Base-by-base conservation (phyloP, 2,888 invertebrate species). In the Belgica antarctica region DNA sequence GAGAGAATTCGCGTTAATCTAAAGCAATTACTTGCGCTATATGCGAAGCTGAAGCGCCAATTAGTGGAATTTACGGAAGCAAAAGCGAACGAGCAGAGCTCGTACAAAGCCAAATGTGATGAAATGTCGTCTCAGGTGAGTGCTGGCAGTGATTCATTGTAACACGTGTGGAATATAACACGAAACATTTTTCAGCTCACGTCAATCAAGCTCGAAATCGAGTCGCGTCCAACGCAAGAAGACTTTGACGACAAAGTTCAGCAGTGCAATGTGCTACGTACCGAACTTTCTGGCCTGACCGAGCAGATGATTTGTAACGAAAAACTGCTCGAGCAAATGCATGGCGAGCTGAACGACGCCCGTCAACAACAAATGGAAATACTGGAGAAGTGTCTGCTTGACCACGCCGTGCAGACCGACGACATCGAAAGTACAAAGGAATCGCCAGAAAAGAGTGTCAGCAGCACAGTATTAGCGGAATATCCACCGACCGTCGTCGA, bases 51-150 rank as follows among this genome's bases (percentile, higher is more conserved):
- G 5, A 70, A 59, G 25, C 59, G 61, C 25, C 70, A 70, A 70
- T 61, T 70, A 25, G 57, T 70, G 41, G 70, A 70, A 19, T 70
- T 61, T 28, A 70, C 41, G 24, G 70, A 70, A 61, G 41, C 34
- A 22, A 70, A 70, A 61, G 15, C 59, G 12, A 27, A 36, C 36
- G 70, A 70, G 61, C 59, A 61, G 36, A 61, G 61, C 36, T 59
- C 59, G 47, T 61, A 61, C 36, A 59, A 70, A 61, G 70, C 59
- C 25, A 70, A 61, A 70, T 61, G 46, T 70, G 70, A 70, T 61
- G 70, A 70, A 46, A 61, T 70, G 70, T 70, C 70, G 41, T 59
- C 70, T 59, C 61, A 70, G 70, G 70, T 70, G 24, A 41, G 41
- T 7, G 31, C 4, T 31, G n/a, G n/a, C n/a, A n/a, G n/a, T n/a